Evolutionary conservation across 2,797 vertebrate genomes (phyloP), one percentile per base, ranked within the genome.

Genomic region (Nannoperca australis): DNA sequence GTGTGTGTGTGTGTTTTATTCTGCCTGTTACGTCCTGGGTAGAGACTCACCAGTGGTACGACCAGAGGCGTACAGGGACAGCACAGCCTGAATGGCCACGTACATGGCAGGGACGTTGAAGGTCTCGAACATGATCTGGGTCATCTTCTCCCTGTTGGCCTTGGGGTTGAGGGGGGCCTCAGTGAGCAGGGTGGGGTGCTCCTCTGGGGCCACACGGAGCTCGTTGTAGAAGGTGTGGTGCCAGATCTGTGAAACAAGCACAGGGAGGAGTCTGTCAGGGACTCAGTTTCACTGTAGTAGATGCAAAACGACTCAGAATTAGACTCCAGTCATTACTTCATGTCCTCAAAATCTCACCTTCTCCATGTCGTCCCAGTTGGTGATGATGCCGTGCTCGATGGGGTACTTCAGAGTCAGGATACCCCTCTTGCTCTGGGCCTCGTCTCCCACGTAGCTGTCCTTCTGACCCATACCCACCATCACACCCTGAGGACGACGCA

Each of bases 401-500:
- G 98, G 98, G 93, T 99, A 99, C 79, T 99, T 99, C 86, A 99
- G 96, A 1, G 98, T 99, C 66, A 99, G 95, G 95, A 99, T 99
- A 18, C 98, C 98, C 51, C 98, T 96, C 94, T 99, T 99, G 96
- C 98, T 99, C 93, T 99, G 98, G 62, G 98, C 98, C 87, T 99
- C 98, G 0, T 99, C 98, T 9, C 98, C 98, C 45, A 99, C 98
- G 0, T 99, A 99, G 93, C 97, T 97, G 95, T 99, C 98, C 85
- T 99, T 99, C 96, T 99, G 98, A 88, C 98, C 98, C 98, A 99
- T 99, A 81, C 98, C 98, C 75, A 99, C 98, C 98, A 99, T 99
- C 87, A 99, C 98, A 27, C 98, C 98, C 98, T 99, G 87, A 36
- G 6, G 24, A 69, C n/a, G 20, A 72, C 83, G 59, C 14, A 79